Evolutionary conservation across 2,797 vertebrate genomes (phyloP).

Genomic region (Sylvia borin): DNA sequence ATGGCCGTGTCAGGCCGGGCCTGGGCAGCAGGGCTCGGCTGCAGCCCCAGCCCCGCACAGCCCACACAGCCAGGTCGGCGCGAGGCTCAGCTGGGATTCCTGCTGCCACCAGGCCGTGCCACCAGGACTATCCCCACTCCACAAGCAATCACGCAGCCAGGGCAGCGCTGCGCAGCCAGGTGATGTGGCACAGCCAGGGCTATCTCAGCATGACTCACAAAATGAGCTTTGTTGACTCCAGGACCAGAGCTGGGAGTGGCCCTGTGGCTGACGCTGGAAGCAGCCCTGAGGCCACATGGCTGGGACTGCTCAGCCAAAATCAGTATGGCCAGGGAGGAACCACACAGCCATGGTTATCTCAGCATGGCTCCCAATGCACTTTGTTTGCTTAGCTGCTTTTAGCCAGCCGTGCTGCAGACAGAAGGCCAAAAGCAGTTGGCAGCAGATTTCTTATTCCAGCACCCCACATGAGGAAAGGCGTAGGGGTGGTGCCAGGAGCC

Average conservation of each 20-base stretch:
- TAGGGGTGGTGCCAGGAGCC: neutral
- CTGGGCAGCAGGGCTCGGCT: neutral
- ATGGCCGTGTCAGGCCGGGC: neutral
- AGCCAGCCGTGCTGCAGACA: neutral
- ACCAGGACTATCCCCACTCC: neutral
- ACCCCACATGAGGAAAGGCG: neutral
- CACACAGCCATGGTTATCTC: neutral
- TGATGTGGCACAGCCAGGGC: neutral
- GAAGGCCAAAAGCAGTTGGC: neutral
- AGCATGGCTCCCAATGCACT: neutral
- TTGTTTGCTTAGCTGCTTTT: neutral
- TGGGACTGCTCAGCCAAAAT: neutral
- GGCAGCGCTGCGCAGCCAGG: neutral
- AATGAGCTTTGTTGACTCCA: neutral
- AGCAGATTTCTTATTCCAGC: neutral
- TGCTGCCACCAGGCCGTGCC: neutral
- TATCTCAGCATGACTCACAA: neutral
- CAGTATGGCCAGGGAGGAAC: neutral
- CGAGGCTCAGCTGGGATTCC: neutral
- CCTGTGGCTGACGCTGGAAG: rapidly evolving
- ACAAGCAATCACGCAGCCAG: rapidly evolving
- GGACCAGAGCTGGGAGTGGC: neutral
- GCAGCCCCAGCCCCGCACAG: neutral
- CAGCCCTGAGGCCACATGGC: neutral
- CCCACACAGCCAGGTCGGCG: neutral